phyloP scores from a whole-genome alignment of 2,113 vertebrate species.

The Illadopsis cleaveri region DNA sequence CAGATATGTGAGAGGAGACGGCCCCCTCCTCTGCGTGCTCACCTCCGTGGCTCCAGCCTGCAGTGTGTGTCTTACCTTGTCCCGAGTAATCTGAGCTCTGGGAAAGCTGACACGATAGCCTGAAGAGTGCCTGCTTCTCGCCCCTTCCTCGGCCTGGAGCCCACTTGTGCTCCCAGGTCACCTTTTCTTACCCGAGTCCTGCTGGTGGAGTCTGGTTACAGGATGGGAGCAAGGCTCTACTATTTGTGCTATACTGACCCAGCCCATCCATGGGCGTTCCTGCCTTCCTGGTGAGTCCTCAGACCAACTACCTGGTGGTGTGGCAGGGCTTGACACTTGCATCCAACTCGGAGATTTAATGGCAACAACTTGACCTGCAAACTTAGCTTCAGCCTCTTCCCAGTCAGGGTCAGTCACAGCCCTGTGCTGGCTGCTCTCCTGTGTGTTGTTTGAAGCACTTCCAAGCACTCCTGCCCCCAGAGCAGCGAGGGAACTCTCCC shows the following conservation, averaged over 20 bases:
- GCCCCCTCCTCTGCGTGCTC: neutral
- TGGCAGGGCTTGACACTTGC: neutral
- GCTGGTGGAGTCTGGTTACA: constrained; percentile 36
- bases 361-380: neutral
- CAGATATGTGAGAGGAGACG: constrained; percentile 61
- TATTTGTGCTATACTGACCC: rapidly evolving
- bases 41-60: neutral
- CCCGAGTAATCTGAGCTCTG: constrained; percentile 62
- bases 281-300: neutral
- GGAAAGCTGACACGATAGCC: constrained; percentile 57
- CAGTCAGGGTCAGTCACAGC: neutral
- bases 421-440: neutral
- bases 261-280: neutral
- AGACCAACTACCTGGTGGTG: rapidly evolving
- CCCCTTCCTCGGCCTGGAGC: constrained; percentile 15
- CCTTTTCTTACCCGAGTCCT: constrained; percentile 23
- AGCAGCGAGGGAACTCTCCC: neutral
- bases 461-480: neutral
- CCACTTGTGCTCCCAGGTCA: constrained; percentile 39
- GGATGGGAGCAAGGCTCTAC: neutral
- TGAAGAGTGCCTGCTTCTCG: constrained; percentile 5
- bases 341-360: neutral
- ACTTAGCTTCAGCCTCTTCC: neutral
- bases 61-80: constrained; percentile 67
- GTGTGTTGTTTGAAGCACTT: neutral